Evolutionary conservation across 2,113 vertebrate genomes (phyloP).

Genomic region (Marmota flaviventris): DNA sequence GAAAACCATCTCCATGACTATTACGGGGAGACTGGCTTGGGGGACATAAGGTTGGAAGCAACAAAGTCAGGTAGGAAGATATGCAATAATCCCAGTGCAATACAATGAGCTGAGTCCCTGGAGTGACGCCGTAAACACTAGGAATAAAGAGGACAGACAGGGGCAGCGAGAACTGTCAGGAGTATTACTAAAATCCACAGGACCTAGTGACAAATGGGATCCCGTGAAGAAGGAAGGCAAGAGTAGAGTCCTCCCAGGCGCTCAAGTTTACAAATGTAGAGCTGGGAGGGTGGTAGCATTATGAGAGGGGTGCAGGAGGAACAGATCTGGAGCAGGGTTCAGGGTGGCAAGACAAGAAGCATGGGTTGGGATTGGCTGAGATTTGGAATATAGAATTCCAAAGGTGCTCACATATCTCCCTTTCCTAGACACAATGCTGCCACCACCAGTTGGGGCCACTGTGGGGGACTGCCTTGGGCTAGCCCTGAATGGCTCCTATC

Average conservation of each 20-base stretch:
- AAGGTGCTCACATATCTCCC: background rate
- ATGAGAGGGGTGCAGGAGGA: background rate
- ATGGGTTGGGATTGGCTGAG: background rate
- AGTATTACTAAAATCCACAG: background rate
- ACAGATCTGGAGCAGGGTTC: background rate
- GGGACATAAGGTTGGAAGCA: background rate
- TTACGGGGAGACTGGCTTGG: background rate
- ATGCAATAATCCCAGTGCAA: background rate
- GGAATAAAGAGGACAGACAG: background rate
- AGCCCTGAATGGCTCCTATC: background rate
- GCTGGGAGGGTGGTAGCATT: accelerated
- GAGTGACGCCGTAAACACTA: background rate
- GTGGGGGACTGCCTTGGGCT: background rate
- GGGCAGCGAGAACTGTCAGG: background rate
- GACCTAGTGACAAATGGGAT: background rate
- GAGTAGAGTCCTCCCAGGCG: background rate
- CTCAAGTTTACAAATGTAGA: background rate
- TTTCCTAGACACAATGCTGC: background rate
- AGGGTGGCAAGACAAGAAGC: background rate
- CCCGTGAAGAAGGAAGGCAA: background rate
- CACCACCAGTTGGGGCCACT: background rate
- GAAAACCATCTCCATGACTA: background rate
- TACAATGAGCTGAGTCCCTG: background rate
- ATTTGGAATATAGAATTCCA: background rate
- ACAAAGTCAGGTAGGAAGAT: background rate